Percentiles rank a stretch among this genome's conserved stretches.
Evolutionary conservation across 2,113 vertebrate species (phyloP).

Genomic region (Ursus arctos): DNA sequence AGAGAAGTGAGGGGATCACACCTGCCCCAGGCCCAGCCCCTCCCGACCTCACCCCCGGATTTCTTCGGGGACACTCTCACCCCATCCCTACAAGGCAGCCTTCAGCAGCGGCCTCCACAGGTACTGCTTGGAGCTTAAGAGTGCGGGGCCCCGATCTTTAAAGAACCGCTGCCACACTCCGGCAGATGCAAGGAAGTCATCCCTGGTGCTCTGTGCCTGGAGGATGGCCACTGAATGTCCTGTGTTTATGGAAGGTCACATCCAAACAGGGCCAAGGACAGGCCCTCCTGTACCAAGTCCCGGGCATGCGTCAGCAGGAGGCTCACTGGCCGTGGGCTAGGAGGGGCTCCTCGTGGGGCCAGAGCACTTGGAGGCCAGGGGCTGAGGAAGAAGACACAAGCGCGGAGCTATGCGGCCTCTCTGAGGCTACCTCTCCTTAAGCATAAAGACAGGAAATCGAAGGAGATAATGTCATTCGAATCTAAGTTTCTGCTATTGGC

Average conservation of each 20-base stretch:
- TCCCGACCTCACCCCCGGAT: too few species aligned
- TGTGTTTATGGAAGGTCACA: neutral
- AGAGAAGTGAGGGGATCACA: neutral
- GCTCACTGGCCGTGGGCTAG: rapidly evolving
- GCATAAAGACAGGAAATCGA: neutral
- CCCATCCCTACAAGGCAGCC: neutral
- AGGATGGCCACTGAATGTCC: too few species aligned
- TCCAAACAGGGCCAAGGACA: neutral
- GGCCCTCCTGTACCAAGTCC: neutral
- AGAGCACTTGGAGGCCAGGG: neutral
- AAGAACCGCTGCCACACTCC: neutral
- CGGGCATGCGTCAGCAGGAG: neutral
- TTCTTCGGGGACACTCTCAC: neutral
- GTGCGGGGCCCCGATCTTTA: neutral
- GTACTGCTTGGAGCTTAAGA: too few species aligned
- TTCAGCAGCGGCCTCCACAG: too few species aligned
- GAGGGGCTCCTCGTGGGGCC: neutral
- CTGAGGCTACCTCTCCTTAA: neutral
- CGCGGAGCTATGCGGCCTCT: neutral
- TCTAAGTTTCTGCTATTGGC: neutral
- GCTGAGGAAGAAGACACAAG: neutral
- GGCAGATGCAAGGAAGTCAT: neutral
- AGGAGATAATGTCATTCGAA: neutral
- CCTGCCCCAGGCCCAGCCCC: neutral
- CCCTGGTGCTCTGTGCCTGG: neutral